Percentiles rank a stretch among this genome's conserved stretches.
phyloP scores from a whole-genome alignment of 2,113 vertebrate genomes.

The Labeo rohita region DNA sequence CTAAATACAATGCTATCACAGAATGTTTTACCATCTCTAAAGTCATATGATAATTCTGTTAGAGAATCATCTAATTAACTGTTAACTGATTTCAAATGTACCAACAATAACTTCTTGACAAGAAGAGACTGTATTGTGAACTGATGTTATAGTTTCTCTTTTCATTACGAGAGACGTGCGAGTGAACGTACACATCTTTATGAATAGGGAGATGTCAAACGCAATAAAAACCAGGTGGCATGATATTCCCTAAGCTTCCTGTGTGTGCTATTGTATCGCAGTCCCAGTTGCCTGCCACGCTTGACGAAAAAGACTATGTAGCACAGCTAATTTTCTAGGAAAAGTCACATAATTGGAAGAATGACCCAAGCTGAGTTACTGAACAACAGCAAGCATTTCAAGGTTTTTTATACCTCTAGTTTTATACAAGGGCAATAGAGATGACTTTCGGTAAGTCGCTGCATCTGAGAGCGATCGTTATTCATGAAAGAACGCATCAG shows the following conservation, averaged over 20 bases:
- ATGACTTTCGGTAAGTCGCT: conserved; percentile 37
- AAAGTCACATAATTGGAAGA: conserved; percentile 19
- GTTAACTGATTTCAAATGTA: conserved; percentile 10
- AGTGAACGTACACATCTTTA: not conserved
- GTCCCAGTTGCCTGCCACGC: not conserved
- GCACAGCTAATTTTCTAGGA: not conserved
- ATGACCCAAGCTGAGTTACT: not conserved
- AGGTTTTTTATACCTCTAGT: conserved; percentile 22
- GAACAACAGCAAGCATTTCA: conserved; percentile 15
- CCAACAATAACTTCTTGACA: not conserved
- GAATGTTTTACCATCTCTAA: not conserved
- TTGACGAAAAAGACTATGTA: not conserved
- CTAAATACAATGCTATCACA: not conserved
- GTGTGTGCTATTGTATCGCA: not conserved
- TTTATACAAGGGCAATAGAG: conserved; percentile 34
- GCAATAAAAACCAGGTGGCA: conserved; percentile 18
- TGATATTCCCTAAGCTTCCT: not conserved
- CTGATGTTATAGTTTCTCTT: conserved; percentile 1
- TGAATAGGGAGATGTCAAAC: conserved; percentile 11
- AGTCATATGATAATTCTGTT: not conserved
- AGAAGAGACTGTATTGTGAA: not conserved
- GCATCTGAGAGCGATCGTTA: conserved; percentile 32
- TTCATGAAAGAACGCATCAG: conserved; percentile 51
- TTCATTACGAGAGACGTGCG: not conserved
- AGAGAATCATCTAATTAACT: conserved; percentile 13